Conservation (phyloP, 2,888 invertebrate genomes). For the Philonicus albiceps region DNA sequence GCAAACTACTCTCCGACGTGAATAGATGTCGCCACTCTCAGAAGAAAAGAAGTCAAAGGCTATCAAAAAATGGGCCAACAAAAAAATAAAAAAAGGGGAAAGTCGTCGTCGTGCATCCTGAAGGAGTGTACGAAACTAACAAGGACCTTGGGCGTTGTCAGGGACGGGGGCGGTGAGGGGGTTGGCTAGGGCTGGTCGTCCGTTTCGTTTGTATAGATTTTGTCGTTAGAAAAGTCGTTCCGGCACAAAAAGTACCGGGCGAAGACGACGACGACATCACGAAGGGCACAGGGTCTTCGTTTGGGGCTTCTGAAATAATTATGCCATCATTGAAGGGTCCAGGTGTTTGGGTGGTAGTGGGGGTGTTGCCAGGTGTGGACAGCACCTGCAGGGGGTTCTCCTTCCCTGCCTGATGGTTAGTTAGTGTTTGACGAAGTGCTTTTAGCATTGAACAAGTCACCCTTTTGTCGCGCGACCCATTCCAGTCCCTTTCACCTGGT, state of each 20-base stretch:
- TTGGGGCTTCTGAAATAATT: slow-evolving; percentile 9
- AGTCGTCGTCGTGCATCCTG: background rate
- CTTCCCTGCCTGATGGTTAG: background rate
- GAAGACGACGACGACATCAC: background rate
- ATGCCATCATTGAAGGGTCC: background rate
- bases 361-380: background rate
- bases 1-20: background rate
- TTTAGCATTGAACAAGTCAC: background rate
- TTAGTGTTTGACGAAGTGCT: slow-evolving; percentile 30
- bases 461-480: background rate
- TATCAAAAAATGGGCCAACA: slow-evolving; percentile 2
- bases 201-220: slow-evolving; percentile 16
- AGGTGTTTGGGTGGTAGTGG: background rate
- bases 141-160: background rate
- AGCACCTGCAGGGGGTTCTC: background rate
- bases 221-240: slow-evolving; percentile 5
- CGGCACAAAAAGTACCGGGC: background rate
- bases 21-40: slow-evolving; percentile 10
- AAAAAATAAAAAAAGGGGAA: background rate
- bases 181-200: background rate
- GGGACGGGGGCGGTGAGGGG: background rate
- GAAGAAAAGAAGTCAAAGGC: background rate
- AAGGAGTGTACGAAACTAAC: background rate
- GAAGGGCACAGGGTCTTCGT: background rate
- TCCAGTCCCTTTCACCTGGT: background rate